Evolutionary conservation across 2,797 vertebrate species (phyloP).

Genomic region (Gymnocypris eckloni): DNA sequence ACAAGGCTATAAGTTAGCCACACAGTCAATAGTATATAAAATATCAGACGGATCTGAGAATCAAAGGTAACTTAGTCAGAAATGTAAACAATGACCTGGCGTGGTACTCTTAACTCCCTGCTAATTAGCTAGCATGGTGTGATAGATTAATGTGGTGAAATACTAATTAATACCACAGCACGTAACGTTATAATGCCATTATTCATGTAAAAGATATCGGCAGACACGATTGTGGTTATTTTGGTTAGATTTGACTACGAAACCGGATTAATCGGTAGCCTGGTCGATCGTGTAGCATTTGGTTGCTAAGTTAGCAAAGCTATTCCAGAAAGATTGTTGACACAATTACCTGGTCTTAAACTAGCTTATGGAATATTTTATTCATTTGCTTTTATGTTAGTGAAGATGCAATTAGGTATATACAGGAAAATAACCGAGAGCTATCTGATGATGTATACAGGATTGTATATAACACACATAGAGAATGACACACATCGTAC

Average conservation of each 20-base stretch:
- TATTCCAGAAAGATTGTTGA: conserved; percentile 15
- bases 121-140: conserved; percentile 39
- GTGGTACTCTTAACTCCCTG: conserved; percentile 67
- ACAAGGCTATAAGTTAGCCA: background rate
- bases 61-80: conserved; percentile 55
- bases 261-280: background rate
- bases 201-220: background rate
- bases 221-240: background rate
- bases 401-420: background rate
- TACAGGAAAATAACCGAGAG: background rate
- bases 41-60: background rate
- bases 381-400: background rate
- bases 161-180: background rate
- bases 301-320: conserved; percentile 43
- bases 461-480: background rate
- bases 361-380: background rate
- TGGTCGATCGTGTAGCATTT: conserved; percentile 28
- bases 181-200: no score
- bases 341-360: background rate
- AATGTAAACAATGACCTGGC: conserved; percentile 84
- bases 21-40: background rate
- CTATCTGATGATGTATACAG: background rate
- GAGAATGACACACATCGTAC: background rate
- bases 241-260: background rate
- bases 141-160: background rate